Evolutionary conservation across 1,140 invertebrate genomes (phyloP).

Genomic region (Papilio machaon): DNA sequence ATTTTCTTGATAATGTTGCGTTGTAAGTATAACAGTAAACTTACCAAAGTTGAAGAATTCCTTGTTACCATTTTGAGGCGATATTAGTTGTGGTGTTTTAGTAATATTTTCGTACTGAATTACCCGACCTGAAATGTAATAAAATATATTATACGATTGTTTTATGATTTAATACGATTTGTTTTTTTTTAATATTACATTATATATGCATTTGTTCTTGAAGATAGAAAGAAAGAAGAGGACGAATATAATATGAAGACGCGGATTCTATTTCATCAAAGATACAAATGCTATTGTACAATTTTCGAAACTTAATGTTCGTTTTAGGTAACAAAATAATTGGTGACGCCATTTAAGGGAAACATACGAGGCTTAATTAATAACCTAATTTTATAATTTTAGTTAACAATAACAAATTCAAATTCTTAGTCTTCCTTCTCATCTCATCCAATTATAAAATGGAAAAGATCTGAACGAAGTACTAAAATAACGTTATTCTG

Average conservation of each 20-base stretch:
- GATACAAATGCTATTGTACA: not conserved
- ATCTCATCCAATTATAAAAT: no score
- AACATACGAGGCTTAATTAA: not conserved
- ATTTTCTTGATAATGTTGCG: no score
- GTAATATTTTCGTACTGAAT: conserved; percentile 36
- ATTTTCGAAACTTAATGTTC: not conserved
- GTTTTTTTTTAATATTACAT: no score
- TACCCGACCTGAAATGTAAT: conserved; percentile 44
- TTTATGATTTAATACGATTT: no score
- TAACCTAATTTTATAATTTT: conserved; percentile 20
- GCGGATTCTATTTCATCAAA: not conserved
- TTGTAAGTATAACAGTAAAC: conserved; percentile 18
- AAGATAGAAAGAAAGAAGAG: not conserved
- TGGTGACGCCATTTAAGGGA: not conserved
- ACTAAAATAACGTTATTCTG: not conserved
- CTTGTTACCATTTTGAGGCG: not conserved
- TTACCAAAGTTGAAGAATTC: conserved; percentile 45
- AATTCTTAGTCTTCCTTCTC: no score
- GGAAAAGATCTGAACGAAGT: no score
- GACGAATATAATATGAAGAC: not conserved
- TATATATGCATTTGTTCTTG: no score
- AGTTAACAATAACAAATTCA: conserved; percentile 2
- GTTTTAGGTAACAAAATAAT: not conserved
- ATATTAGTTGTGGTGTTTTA: conserved; percentile 18
- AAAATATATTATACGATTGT: not conserved